These are phyloP conservation scores for Drosophila bocki DNA, from an alignment of 1,140 invertebrate genomes.

Conservation along the genomic window DNA sequence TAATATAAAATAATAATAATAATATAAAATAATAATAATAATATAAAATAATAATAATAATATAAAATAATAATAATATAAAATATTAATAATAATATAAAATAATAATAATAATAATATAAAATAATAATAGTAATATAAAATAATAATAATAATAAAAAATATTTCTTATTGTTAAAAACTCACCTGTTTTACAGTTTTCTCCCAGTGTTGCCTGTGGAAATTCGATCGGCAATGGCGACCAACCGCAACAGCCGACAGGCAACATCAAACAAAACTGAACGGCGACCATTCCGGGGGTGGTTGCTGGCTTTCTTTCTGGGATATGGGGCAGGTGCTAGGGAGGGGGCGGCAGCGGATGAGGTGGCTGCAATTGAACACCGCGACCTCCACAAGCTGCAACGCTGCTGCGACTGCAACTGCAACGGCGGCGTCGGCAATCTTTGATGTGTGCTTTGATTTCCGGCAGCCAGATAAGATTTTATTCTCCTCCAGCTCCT, in stretches of 20 bases:
- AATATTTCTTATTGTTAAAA: neutral
- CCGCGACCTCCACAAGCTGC: conserved; percentile 52
- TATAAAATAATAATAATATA: no score
- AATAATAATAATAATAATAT: no score
- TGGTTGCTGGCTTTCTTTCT: neutral
- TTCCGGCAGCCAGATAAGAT: conserved; percentile 84
- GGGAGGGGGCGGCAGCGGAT: conserved; percentile 8
- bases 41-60: no score
- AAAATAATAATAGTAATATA: no score
- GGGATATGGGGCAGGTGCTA: conserved; percentile 16
- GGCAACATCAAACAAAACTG: conserved; percentile 48
- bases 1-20: no score
- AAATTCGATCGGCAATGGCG: conserved; percentile 60
- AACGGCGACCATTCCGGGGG: neutral
- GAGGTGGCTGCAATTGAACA: conserved; percentile 62
- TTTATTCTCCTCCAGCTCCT: conserved; percentile 50
- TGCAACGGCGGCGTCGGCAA: conserved; percentile 40
- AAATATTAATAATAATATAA: no score
- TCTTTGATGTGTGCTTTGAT: conserved; percentile 84
- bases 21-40: no score
- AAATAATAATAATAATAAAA: no score
- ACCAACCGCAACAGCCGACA: conserved; percentile 44
- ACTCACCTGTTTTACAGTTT: neutral
- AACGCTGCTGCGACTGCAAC: conserved; percentile 12
- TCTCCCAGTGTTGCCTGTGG: conserved; percentile 8